These are phyloP conservation scores for Entelurus aequoreus DNA, from an alignment of 2,113 vertebrate species.

Conservation along the genomic window DNA sequence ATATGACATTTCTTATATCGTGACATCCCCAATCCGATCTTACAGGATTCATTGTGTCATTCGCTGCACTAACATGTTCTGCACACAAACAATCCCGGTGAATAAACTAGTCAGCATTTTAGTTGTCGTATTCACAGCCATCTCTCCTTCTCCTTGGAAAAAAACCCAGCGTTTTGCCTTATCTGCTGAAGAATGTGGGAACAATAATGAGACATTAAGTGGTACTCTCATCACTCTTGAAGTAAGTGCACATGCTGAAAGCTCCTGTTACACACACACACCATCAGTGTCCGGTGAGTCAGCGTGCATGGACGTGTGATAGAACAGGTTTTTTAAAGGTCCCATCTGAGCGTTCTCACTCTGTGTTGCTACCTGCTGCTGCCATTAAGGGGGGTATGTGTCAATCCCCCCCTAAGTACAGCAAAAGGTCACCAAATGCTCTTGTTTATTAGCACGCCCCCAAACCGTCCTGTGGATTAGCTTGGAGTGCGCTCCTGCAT, in stretches of 20 bases:
- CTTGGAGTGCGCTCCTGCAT: conserved; percentile 33
- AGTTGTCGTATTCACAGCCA: conserved; percentile 29
- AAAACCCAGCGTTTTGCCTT: conserved; percentile 54
- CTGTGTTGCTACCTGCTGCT: conserved; percentile 45
- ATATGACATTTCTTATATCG: no score
- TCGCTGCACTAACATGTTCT: no score
- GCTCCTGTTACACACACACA: conserved; percentile 47
- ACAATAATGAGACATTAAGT: conserved; percentile 77
- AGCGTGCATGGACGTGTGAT: conserved; percentile 4
- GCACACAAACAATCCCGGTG: conserved; percentile 7
- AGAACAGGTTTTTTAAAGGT: conserved; percentile 8
- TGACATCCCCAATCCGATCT: no score
- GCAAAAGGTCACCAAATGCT: conserved; percentile 77
- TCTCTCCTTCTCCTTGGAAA: conserved; percentile 49
- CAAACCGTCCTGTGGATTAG: conserved; percentile 44
- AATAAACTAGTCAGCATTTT: conserved; percentile 42
- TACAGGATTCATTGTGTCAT: no score
- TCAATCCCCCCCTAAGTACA: conserved; percentile 68
- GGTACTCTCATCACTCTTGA: conserved; percentile 68
- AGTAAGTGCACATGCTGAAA: conserved; percentile 71
- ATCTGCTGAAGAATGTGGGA: conserved; percentile 68
- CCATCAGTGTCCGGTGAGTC: conserved; percentile 25
- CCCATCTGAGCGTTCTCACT: conserved; percentile 38
- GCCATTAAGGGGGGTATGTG: conserved; percentile 44
- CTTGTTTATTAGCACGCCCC: conserved; percentile 64